phyloP scores from a whole-genome alignment of 2,888 invertebrate genomes.

The Dicyrtoma fusca region DNA sequence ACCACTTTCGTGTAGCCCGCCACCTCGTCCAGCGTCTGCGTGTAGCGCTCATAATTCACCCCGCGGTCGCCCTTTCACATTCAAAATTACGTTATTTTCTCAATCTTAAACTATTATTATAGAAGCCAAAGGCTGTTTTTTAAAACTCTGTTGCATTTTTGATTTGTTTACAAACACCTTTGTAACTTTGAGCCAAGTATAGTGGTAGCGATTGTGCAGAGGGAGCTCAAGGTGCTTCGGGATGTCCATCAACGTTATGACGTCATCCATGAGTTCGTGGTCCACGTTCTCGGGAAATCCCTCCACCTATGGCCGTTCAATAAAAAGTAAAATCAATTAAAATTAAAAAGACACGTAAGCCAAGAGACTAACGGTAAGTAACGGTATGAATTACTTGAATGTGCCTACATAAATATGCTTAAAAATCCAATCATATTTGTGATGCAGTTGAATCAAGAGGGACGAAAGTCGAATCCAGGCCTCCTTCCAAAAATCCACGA shows the following conservation, averaged over 20 bases:
- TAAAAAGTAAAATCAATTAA: not conserved
- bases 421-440: conserved; percentile 37
- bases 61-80: not conserved
- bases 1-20: conserved; percentile 20
- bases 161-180: not conserved
- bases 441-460: conserved; percentile 31
- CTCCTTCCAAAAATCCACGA: conserved; percentile 36
- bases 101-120: not conserved
- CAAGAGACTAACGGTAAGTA: too few relatives aligned
- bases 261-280: conserved; percentile 26
- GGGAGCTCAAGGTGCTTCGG: not conserved
- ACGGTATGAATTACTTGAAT: too few relatives aligned
- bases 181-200: conserved; percentile 18
- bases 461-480: conserved; percentile 38
- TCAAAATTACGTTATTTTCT: not conserved
- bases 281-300: conserved; percentile 20
- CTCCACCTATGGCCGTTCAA: conserved; percentile 23
- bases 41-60: not conserved
- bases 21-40: conserved; percentile 22
- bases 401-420: conserved; percentile 31
- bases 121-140: not conserved
- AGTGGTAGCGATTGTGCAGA: conserved; percentile 12
- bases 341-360: not conserved
- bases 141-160: not conserved
- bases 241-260: not conserved